These are phyloP conservation scores for Cyphomyrus plagiostoma DNA, from an alignment of 2,113 vertebrate genomes.

Conservation along the genomic window DNA sequence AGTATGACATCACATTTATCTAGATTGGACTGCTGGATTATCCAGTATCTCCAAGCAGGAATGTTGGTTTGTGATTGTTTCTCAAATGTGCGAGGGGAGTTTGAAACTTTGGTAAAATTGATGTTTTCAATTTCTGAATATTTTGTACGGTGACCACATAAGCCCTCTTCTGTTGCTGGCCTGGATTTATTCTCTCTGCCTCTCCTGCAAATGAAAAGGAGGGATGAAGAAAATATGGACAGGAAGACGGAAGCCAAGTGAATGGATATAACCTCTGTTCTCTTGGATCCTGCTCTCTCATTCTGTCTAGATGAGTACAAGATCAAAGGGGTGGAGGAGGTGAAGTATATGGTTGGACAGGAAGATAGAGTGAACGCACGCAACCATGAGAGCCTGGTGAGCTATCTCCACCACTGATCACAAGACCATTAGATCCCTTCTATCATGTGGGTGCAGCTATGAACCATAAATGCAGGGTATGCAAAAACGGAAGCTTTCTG, in stretches of 20 bases:
- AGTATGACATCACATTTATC: neutral
- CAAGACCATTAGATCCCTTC: neutral
- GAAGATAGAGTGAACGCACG: constrained; percentile 39
- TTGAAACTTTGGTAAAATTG: neutral
- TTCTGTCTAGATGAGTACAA: constrained; percentile 69
- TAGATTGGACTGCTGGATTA: neutral
- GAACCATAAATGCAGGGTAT: neutral
- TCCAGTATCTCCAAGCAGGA: neutral
- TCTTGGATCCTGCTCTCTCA: neutral
- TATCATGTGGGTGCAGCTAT: neutral
- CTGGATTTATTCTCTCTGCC: neutral
- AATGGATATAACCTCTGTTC: neutral
- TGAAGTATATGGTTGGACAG: constrained; percentile 45
- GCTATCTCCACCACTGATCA: neutral
- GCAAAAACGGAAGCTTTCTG: neutral
- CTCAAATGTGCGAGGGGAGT: neutral
- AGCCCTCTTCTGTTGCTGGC: neutral
- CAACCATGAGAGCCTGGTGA: constrained; percentile 47
- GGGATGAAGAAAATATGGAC: neutral
- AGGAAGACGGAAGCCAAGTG: neutral
- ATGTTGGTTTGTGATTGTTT: neutral
- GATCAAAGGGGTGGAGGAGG: constrained; percentile 76
- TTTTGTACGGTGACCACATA: neutral
- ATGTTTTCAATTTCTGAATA: neutral
- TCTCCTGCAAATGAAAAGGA: neutral